Base-by-base conservation (phyloP, 2,888 invertebrate species). In the Ceramica pisi region DNA sequence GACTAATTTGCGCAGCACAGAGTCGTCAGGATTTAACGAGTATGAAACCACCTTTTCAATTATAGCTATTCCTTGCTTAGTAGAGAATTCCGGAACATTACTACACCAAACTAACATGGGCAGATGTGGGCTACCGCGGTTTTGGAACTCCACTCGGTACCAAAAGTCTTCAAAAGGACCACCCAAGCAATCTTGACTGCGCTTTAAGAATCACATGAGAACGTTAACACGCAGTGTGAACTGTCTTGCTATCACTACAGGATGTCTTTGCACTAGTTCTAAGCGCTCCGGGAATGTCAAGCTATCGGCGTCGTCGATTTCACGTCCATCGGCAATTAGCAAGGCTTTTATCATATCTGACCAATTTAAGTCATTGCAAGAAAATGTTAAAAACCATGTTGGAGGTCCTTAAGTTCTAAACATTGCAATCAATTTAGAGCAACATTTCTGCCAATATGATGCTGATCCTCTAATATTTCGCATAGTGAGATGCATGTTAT, bases 311-410 rank as follows among this genome's bases (percentile, higher is more conserved):
- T 67, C 21, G n/a, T 51, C 12, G 38, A 46, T 8, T 2, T 44
- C 0, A 46, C 63, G 12, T 6, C 57, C 60, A 56, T 69, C 76
- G 0, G 67, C 67, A 0, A 69, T 67, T 14, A 91, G 73, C 10
- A 90, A 80, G 0, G 90, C 89, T 87, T 89, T 88, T 0, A 82
- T 78, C 84, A 89, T 90, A 35, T 91, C 90, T 3, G 80, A 23
- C 89, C 89, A 90, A 71, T 87, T 86, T 8, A 87, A 41, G 46
- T 89, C 83, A 57, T 87, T 87, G 41, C 85, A 86, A 1, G 81
- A 78, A 14, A 89, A 87, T 38, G 85, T 88, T n/a, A 88, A 0
- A 71, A 89, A 90, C 86, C 85, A 90, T 2, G 87, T 81, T 0
- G 90, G 90, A 71, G 90, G 84, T 7, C 89, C 90, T n/a, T 90